Evolutionary conservation across 1,140 invertebrate species (phyloP).

Genomic region (Atta cephalotes): DNA sequence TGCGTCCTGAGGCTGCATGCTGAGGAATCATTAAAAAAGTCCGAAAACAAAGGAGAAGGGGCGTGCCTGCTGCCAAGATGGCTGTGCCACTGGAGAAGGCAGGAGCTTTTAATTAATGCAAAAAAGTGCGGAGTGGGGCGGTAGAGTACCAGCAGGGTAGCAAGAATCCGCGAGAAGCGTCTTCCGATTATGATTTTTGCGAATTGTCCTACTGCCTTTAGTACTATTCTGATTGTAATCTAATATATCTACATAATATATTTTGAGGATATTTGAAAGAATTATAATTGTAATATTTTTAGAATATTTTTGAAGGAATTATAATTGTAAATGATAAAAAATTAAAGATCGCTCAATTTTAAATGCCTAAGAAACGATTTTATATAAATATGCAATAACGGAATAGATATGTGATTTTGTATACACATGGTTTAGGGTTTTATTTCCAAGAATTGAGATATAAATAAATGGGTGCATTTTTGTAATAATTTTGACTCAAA

Average conservation of each 20-base stretch:
- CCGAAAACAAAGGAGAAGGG: constrained; percentile 84
- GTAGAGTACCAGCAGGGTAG: constrained; percentile 45
- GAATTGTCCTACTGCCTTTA: constrained; percentile 7
- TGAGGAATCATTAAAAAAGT: constrained; percentile 84
- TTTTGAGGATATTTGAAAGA: background rate
- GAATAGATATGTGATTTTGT: constrained; percentile 79
- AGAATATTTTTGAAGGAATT: constrained; percentile 32
- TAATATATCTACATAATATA: too few relatives aligned
- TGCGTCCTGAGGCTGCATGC: constrained; percentile 69
- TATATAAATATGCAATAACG: constrained; percentile 77
- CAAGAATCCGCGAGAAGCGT: constrained; percentile 51
- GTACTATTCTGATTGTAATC: background rate
- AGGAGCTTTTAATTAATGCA: constrained; percentile 85
- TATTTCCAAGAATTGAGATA: constrained; percentile 70
- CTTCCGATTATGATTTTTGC: constrained; percentile 51
- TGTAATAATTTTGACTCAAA: constrained; percentile 78
- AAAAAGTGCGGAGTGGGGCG: constrained; percentile 72
- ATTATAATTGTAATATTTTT: too few relatives aligned
- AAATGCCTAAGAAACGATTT: constrained; percentile 37
- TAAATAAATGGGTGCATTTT: constrained; percentile 77
- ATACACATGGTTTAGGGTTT: constrained; percentile 73
- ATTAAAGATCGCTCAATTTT: constrained; percentile 22
- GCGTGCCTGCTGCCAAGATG: constrained; percentile 85
- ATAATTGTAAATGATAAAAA: constrained; percentile 36
- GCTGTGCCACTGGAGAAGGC: constrained; percentile 82